Percentiles rank a stretch among this genome's conserved stretches.
These are phyloP conservation scores for Amphilophus citrinellus DNA, from an alignment of 2,113 vertebrate species.

Conservation along the genomic window DNA sequence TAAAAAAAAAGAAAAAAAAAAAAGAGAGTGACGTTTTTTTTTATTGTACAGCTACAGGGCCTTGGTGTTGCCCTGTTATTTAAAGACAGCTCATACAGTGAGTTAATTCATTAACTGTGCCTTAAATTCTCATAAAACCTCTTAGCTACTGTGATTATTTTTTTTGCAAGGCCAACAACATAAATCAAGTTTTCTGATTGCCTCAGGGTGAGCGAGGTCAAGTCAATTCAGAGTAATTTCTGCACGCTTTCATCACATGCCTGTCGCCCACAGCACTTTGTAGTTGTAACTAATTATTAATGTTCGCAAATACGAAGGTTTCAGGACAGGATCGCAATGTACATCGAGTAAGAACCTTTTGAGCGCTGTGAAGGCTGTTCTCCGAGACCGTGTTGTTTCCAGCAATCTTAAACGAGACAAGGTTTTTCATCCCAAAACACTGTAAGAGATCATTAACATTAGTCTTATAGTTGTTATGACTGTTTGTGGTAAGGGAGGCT, in stretches of 20 bases:
- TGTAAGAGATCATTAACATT: constrained; percentile 26
- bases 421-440: constrained; percentile 3
- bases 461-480: not conserved
- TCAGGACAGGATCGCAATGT: not conserved
- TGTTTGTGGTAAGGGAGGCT: constrained; percentile 27
- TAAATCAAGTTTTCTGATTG: not conserved
- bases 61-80: not conserved
- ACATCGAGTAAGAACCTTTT: not conserved
- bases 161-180: not conserved
- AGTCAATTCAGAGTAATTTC: not conserved
- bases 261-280: not conserved
- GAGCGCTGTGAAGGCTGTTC: not conserved
- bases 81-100: not conserved
- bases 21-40: too few relatives aligned
- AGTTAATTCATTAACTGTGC: not conserved
- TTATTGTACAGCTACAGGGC: not conserved
- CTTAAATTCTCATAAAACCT: constrained; percentile 2
- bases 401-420: constrained; percentile 6
- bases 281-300: not conserved
- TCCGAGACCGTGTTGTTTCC: not conserved
- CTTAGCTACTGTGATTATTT: not conserved
- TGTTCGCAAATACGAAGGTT: not conserved
- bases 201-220: not conserved
- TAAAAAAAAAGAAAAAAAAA: not conserved
- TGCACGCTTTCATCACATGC: not conserved